phyloP scores from a whole-genome alignment of 2,113 vertebrate species.

The Perca flavescens region DNA sequence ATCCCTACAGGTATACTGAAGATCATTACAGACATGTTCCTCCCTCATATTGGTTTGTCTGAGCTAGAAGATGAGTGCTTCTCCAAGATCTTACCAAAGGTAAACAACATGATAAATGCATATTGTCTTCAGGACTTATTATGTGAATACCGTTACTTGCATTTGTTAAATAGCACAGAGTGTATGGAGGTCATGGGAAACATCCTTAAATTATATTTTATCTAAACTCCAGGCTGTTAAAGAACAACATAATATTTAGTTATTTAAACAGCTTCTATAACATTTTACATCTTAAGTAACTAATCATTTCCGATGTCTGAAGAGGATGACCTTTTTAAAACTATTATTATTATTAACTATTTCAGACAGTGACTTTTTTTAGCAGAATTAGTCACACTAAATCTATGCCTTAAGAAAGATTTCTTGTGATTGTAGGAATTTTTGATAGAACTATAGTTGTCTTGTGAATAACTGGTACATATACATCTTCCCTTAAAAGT shows the following conservation, averaged over 20 bases:
- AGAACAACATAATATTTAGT: neutral
- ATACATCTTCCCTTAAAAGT: neutral
- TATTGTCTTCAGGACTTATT: neutral
- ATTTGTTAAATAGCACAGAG: neutral
- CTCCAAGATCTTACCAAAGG: constrained; percentile 93
- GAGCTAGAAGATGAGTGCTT: constrained; percentile 90
- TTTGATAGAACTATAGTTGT: neutral
- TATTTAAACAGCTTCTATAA: neutral
- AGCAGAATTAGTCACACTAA: neutral
- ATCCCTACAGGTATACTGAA: constrained; percentile 88
- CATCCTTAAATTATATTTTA: neutral
- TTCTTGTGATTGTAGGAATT: neutral
- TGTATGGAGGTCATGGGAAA: neutral
- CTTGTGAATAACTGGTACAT: neutral
- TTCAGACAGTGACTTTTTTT: neutral
- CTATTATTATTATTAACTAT: too few relatives aligned
- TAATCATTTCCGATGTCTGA: neutral
- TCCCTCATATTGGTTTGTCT: constrained; percentile 89
- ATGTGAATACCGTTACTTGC: neutral
- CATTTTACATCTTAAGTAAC: neutral
- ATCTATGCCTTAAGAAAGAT: neutral
- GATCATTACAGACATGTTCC: constrained; percentile 91
- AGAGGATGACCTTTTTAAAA: too few relatives aligned
- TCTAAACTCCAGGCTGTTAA: neutral
- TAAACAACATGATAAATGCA: constrained; percentile 59